Evolutionary conservation across 2,888 invertebrate genomes (phyloP).

Genomic region (Eledone cirrhosa): DNA sequence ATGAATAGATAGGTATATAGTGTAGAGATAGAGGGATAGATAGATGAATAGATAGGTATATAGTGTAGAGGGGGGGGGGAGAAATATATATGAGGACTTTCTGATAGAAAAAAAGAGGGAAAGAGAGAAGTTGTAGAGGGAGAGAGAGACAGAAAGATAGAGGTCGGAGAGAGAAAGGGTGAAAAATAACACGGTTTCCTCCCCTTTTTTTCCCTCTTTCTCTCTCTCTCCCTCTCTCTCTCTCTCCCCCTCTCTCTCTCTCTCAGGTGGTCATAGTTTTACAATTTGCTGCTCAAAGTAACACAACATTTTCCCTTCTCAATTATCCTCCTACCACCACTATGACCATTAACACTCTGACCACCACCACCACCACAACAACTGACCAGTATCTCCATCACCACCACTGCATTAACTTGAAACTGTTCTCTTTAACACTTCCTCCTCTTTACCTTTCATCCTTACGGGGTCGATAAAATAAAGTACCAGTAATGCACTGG

Average conservation of each 20-base stretch:
- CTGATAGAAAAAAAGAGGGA: background rate
- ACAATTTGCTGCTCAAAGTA: background rate
- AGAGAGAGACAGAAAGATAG: background rate
- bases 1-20: background rate
- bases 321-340: no score
- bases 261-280: background rate
- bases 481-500: no score
- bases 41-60: background rate
- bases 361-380: no score
- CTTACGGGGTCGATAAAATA: no score
- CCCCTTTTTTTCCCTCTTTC: background rate
- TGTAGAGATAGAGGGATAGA: no score
- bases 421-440: no score
- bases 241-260: background rate
- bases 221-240: slow-evolving; percentile 6
- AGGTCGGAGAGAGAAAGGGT: background rate
- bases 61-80: background rate
- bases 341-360: no score
- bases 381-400: no score
- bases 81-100: background rate
- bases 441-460: no score
- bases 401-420: no score
- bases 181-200: background rate
- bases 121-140: background rate
- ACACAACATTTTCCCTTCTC: no score